Percentiles rank a stretch among this genome's conserved stretches.
These are phyloP conservation scores for Tachysurus fulvidraco DNA, from an alignment of 2,113 vertebrate species.

Conservation along the genomic window DNA sequence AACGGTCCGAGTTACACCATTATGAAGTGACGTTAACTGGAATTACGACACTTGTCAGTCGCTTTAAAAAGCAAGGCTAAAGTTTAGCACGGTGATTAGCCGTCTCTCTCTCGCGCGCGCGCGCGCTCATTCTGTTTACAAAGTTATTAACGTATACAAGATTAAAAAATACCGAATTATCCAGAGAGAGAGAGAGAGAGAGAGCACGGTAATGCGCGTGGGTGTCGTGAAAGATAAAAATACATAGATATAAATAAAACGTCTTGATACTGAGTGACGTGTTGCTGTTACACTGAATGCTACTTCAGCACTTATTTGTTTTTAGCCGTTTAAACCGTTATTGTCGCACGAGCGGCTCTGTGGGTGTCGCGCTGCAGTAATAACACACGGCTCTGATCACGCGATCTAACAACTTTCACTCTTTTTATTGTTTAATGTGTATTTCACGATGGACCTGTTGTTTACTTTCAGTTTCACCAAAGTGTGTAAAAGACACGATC, in stretches of 20 bases:
- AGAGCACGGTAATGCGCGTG: neutral
- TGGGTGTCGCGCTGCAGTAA: neutral
- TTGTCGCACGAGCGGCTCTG: neutral
- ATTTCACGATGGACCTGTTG: neutral
- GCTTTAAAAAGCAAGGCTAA: neutral
- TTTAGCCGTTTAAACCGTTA: conserved; percentile 11
- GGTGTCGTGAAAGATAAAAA: neutral
- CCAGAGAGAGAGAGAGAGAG: too few species aligned
- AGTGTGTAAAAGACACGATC: neutral
- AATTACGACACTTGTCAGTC: neutral
- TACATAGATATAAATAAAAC: too few species aligned
- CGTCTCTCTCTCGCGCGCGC: neutral
- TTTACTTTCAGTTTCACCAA: neutral
- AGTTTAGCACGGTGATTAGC: neutral
- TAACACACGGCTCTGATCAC: neutral
- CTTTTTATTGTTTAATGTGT: neutral
- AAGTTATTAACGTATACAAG: neutral
- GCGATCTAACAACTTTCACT: neutral
- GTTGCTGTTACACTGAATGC: neutral
- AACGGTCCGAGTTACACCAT: neutral
- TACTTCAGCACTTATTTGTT: neutral
- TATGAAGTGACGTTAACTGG: neutral
- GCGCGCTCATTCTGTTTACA: neutral
- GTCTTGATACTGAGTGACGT: neutral
- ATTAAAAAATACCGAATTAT: neutral